phyloP scores from a whole-genome alignment of 2,797 vertebrate species.

The Danio jaintianensis region DNA sequence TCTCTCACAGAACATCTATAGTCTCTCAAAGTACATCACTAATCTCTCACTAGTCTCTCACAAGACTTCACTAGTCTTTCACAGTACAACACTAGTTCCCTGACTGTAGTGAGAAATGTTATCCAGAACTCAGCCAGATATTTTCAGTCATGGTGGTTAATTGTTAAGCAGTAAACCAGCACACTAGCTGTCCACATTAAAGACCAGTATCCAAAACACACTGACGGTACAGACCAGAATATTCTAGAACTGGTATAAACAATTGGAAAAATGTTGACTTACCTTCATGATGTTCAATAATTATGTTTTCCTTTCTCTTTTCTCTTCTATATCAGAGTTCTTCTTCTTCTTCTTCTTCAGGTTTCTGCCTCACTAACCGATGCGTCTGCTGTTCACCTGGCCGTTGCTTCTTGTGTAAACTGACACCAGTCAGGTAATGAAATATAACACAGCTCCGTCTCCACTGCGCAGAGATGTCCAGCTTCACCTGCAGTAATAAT shows the following conservation, averaged over 20 bases:
- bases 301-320: slow-evolving; percentile 3
- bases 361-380: background rate
- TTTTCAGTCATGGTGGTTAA: background rate
- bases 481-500: slow-evolving; percentile 42
- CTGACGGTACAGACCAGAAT: background rate
- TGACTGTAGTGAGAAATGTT: too few species aligned
- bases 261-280: background rate
- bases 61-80: too few species aligned
- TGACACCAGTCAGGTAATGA: slow-evolving; percentile 44
- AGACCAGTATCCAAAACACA: background rate
- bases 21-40: too few species aligned
- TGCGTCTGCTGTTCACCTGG: slow-evolving; percentile 25
- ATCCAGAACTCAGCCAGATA: too few species aligned
- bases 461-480: slow-evolving; percentile 24
- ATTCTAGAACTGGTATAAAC: background rate
- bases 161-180: background rate
- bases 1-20: too few species aligned
- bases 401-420: slow-evolving; percentile 46
- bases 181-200: background rate
- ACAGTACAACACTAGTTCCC: too few species aligned
- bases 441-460: slow-evolving; percentile 19
- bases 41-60: too few species aligned
- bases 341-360: too few species aligned
- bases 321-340: background rate
- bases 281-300: slow-evolving; percentile 54